These are phyloP conservation scores for Dioctria rufipes DNA, from an alignment of 2,888 invertebrate species.

Conservation along the genomic window DNA sequence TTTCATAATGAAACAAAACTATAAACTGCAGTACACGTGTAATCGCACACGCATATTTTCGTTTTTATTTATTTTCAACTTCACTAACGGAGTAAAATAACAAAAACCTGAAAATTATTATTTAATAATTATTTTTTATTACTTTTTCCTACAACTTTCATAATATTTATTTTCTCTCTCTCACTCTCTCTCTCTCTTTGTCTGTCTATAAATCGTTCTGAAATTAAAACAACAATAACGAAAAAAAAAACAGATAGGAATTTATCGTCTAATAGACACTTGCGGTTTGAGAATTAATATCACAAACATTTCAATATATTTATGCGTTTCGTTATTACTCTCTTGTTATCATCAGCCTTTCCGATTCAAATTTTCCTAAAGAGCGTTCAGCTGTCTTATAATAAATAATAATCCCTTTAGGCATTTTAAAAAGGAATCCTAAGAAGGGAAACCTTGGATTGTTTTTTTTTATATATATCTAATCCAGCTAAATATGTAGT, in stretches of 20 bases:
- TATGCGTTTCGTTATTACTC: constrained; percentile 5
- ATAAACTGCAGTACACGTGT: too few species aligned
- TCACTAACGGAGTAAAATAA: not conserved
- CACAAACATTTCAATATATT: constrained; percentile 40
- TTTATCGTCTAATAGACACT: constrained; percentile 26
- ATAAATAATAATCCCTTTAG: not conserved
- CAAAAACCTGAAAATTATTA: not conserved
- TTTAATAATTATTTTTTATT: too few species aligned
- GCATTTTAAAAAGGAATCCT: constrained; percentile 31
- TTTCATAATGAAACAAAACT: not conserved
- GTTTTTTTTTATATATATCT: constrained; percentile 10
- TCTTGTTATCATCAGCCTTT: not conserved
- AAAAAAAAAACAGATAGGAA: not conserved
- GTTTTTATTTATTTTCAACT: not conserved
- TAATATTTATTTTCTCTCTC: not conserved
- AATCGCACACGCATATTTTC: too few species aligned
- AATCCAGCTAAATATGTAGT: not conserved
- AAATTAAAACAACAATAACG: not conserved
- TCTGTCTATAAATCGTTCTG: not conserved
- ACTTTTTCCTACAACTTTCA: not conserved
- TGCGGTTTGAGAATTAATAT: constrained; percentile 40
- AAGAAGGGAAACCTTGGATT: constrained; percentile 25
- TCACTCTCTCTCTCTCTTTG: not conserved
- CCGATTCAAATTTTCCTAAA: too few species aligned
- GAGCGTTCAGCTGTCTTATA: too few species aligned